Percentiles rank a stretch among this genome's conserved stretches.
These are phyloP conservation scores for Clarias magur DNA, from an alignment of 2,113 vertebrate species.

Conservation along the genomic window DNA sequence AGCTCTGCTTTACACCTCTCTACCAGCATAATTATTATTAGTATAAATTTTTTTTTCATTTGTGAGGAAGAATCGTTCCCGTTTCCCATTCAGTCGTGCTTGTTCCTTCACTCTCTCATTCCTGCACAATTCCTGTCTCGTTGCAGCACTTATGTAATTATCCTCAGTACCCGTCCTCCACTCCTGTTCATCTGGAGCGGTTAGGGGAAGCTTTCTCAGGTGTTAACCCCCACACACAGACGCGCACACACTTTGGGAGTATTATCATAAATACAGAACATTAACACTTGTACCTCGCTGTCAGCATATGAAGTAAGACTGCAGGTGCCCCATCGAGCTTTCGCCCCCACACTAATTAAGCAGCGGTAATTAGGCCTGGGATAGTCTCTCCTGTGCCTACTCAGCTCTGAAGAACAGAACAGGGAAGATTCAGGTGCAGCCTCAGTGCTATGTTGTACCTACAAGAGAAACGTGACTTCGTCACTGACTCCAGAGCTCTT, in stretches of 20 bases:
- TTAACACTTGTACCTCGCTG: slow-evolving; percentile 95
- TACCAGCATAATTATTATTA: background rate
- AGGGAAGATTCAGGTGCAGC: slow-evolving; percentile 43
- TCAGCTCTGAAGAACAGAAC: slow-evolving; percentile 49
- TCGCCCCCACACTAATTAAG: slow-evolving; percentile 94
- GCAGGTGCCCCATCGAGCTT: slow-evolving; percentile 90
- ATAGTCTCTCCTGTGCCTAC: slow-evolving; percentile 47
- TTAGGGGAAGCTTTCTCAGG: slow-evolving; percentile 51
- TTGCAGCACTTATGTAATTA: slow-evolving; percentile 43
- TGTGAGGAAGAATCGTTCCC: background rate
- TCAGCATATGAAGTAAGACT: slow-evolving; percentile 96
- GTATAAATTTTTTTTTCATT: background rate
- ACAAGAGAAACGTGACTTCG: slow-evolving; percentile 19
- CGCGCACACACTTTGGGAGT: slow-evolving; percentile 68
- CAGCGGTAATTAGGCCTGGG: slow-evolving; percentile 89
- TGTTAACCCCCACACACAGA: slow-evolving; percentile 34
- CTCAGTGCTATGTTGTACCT: slow-evolving; percentile 7
- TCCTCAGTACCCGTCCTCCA: slow-evolving; percentile 20
- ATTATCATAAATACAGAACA: slow-evolving; percentile 95
- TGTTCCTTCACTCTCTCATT: background rate
- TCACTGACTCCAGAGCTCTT: background rate
- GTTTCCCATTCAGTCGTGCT: background rate
- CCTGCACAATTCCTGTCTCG: slow-evolving; percentile 5
- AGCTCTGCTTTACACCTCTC: background rate
- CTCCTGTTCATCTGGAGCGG: slow-evolving; percentile 44